Percentiles rank a stretch among this genome's conserved stretches.
Conservation (phyloP, 2,113 vertebrate species). For the Microcebus griseorufus region DNA sequence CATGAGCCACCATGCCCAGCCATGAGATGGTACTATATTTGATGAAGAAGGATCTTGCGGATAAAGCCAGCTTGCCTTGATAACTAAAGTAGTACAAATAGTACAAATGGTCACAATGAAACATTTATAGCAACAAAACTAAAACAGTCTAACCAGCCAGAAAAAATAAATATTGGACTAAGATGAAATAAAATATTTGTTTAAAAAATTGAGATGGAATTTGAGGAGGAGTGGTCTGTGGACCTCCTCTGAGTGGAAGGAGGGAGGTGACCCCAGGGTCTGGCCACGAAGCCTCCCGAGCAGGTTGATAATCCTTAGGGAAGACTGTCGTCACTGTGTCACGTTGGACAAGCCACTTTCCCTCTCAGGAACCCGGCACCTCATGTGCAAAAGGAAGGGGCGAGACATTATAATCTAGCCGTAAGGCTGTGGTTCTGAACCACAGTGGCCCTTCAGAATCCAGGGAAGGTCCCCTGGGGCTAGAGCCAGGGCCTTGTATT, state of each 20-base stretch:
- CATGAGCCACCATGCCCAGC: too few species aligned
- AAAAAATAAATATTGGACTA: not conserved
- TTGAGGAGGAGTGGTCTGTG: not conserved
- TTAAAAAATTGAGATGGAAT: not conserved
- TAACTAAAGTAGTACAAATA: not conserved
- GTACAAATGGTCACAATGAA: not conserved
- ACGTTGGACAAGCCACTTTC: not conserved
- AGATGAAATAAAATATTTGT: too few species aligned
- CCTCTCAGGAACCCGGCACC: not conserved
- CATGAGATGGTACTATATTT: too few species aligned
- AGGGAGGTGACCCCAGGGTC: not conserved
- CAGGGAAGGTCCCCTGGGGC: not conserved
- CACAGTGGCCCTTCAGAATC: not conserved
- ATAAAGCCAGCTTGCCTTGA: not conserved
- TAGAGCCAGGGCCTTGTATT: not conserved
- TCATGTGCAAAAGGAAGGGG: not conserved
- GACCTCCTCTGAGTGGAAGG: not conserved
- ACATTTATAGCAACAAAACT: not conserved
- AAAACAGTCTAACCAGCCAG: not conserved
- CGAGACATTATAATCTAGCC: not conserved
- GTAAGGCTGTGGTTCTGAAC: not conserved
- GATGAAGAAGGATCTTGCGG: not conserved
- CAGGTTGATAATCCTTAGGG: not conserved
- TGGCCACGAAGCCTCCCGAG: too few species aligned
- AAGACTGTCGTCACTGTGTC: too few species aligned